Base-by-base conservation (phyloP, 2,113 vertebrate species). In the Alectura lathami region DNA sequence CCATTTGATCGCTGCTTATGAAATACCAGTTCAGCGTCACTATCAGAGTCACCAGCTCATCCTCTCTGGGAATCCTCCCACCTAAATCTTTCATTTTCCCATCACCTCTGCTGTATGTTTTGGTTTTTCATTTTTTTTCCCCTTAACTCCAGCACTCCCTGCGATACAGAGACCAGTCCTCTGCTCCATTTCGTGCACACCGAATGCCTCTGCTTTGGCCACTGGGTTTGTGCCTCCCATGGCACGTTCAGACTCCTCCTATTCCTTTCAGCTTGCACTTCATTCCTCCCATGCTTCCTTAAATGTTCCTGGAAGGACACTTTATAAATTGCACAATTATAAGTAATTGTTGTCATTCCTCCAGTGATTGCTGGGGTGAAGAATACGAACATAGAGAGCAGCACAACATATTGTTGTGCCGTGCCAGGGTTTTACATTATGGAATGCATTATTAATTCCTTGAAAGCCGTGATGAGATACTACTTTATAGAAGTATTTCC, bases 271-370 rank as follows among this genome's bases (percentile, higher is more conserved):
- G 76, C 62, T 90, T 53, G 83, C 60, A 80, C 36, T 72, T 88
- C 85, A 78, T 91, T 93, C 86, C 68, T 94, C 74, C 91, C 90
- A 70, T 36, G 51, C 68, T 88, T 91, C 56, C 84, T 89, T 70
- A 93, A 93, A 94, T 38, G 50, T 95, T 95, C 91, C 89, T 94
- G 79, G 89, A 96, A 93, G 91, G 47, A 86, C 40, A 75, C 56
- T 85, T 85, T 47, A 80, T 77, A 94, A 93, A 95, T 93, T 91
- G 91, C 93, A 96, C 83, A 90, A 95, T 97, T 83, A 74, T 47
- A 91, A 48, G 34, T 88, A 91, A 95, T 78, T 94, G 83, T 91
- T 94, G 89, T 86, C 76, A 86, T 93, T 92, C 78, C 60, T 69
- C 89, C 89, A 60, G 73, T 87, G 80, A 92, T 87, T 87, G 85